phyloP scores from a whole-genome alignment of 2,797 vertebrate species.

The Linurgus olivaceus region DNA sequence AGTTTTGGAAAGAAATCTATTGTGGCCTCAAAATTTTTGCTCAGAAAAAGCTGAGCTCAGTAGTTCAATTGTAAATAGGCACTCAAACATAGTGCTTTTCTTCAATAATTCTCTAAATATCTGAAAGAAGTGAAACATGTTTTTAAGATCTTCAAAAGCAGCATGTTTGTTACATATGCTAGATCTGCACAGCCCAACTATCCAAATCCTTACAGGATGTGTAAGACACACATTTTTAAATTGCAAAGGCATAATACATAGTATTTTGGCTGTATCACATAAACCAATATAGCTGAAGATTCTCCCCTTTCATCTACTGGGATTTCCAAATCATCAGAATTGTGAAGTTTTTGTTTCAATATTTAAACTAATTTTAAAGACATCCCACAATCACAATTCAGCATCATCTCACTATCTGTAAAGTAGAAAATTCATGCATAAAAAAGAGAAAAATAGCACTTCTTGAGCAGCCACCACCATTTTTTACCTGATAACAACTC shows the following conservation, averaged over 20 bases:
- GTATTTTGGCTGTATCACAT: neutral
- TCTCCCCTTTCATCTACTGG: neutral
- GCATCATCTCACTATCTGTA: neutral
- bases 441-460: neutral
- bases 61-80: neutral
- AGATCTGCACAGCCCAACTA: neutral
- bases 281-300: neutral
- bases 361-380: neutral
- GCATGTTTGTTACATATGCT: rapidly evolving
- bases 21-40: neutral
- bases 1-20: constrained; percentile 3
- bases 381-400: neutral
- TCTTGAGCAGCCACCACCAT: neutral
- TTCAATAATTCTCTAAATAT: neutral
- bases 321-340: neutral
- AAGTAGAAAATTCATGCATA: neutral
- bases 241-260: neutral
- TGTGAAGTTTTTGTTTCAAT: rapidly evolving
- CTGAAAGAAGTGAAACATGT: neutral
- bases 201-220: neutral
- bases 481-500: neutral
- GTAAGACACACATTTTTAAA: neutral
- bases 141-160: neutral
- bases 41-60: neutral
- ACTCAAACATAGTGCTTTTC: neutral